Base-by-base conservation (phyloP, 2,888 invertebrate species). In the Quadroppia sp. region DNA sequence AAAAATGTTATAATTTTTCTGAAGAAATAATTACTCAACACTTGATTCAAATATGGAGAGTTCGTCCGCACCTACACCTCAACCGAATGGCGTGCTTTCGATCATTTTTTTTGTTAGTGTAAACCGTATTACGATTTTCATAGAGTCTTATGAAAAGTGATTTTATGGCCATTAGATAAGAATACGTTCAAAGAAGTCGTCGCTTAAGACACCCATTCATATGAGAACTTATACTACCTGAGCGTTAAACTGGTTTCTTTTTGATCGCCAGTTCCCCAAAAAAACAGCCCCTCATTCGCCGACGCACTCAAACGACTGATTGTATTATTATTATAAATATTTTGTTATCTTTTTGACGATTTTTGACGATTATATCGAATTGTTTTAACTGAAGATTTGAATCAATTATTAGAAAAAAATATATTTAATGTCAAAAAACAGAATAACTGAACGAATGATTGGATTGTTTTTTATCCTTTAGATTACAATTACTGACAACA, bases 281-380 rank as follows among this genome's bases (percentile, higher is more conserved):
- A n/a, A n/a, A n/a, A n/a, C n/a, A n/a, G n/a, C n/a, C n/a, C n/a
- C 15, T 32, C 17, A 59, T 59, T 59, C n/a, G 30, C 15, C n/a
- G 32, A 59, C 28, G 32, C 30, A 59, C n/a, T 59, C 32, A 59
- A n/a, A n/a, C n/a, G n/a, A n/a, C n/a, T 59, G 15, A 32, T 32
- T 23, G 11, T n/a, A 53, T 23, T 59, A 30, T 56, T 56, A n/a
- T n/a, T n/a, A n/a, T 56, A 56, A n/a, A n/a, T n/a, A n/a, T n/a
- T n/a, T n/a, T n/a, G 32, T 17, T 32, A 23, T 23, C 2, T 30
- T 59, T 28, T 59, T 53, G 20, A 17, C 32, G 15, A 32, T 59
- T 59, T 59, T 59, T 30, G 59, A 59, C 59, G 32, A 32, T 59
- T 59, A 59, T 59, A 59, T 59, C 32, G 3, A 59, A 59, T 59